These are phyloP conservation scores for Drosophila kurseongensis DNA, from an alignment of 1,140 invertebrate species.

Conservation along the genomic window DNA sequence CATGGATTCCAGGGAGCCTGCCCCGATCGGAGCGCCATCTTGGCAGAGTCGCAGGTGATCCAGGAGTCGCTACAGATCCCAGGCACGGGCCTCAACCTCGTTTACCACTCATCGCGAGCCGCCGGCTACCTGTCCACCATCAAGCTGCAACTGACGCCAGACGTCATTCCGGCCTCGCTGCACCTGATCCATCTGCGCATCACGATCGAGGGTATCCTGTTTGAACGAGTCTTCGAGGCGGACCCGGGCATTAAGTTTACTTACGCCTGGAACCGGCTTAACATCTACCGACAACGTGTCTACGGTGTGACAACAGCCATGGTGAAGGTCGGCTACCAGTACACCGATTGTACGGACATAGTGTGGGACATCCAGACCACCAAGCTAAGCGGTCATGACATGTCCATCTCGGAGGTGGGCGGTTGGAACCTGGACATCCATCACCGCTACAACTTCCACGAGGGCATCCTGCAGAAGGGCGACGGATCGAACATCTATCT, in stretches of 20 bases:
- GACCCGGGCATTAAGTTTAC: slow-evolving; percentile 98
- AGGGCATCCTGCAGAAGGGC: slow-evolving; percentile 98
- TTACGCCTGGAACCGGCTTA: slow-evolving; percentile 97
- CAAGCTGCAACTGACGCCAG: slow-evolving; percentile 96
- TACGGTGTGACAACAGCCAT: slow-evolving; percentile 95
- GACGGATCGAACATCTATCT: slow-evolving; percentile 98
- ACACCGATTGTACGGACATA: slow-evolving; percentile 95
- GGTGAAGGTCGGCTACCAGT: slow-evolving; percentile 98
- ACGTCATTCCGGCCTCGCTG: slow-evolving; percentile 91
- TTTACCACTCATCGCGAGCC: slow-evolving; percentile 96
- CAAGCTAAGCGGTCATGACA: slow-evolving; percentile 97
- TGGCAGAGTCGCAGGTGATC: slow-evolving; percentile 97
- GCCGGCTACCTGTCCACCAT: slow-evolving; percentile 97
- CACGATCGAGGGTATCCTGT: slow-evolving; percentile 96
- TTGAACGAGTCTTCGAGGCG: slow-evolving; percentile 97
- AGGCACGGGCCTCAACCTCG: slow-evolving; percentile 95
- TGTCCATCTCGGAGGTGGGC: slow-evolving; percentile 97
- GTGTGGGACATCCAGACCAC: slow-evolving; percentile 98
- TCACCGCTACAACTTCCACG: slow-evolving; percentile 98
- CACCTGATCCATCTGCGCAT: slow-evolving; percentile 95
- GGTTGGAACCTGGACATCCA: slow-evolving; percentile 99
- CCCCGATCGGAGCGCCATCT: slow-evolving; percentile 95
- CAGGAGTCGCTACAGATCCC: slow-evolving; percentile 97
- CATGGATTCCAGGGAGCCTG: slow-evolving; percentile 98
- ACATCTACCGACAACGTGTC: slow-evolving; percentile 98